Evolutionary conservation across 2,113 vertebrate genomes (phyloP).

Genomic region (Verasper variegatus): DNA sequence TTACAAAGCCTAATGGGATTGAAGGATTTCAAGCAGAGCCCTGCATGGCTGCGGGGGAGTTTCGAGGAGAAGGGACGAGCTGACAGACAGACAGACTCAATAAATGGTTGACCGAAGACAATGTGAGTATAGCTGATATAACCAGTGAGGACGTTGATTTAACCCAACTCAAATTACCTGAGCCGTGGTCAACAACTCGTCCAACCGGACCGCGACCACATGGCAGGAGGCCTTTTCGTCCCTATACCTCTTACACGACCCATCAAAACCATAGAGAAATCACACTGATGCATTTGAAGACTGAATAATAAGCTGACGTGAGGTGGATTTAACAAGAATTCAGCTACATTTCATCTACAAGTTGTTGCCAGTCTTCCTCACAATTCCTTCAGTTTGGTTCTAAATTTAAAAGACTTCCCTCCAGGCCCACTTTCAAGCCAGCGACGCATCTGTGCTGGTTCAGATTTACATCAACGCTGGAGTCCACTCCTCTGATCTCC

Average conservation of each 20-base stretch:
- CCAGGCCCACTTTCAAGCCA: slow-evolving; percentile 71
- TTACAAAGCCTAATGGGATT: slow-evolving; percentile 56
- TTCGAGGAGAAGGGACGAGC: slow-evolving; percentile 22
- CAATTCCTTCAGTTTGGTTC: slow-evolving; percentile 64
- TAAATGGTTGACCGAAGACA: slow-evolving; percentile 37
- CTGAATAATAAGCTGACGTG: slow-evolving; percentile 9
- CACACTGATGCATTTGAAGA: background rate
- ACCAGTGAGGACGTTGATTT: slow-evolving; percentile 21
- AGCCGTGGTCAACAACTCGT: slow-evolving; percentile 3
- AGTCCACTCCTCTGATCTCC: slow-evolving; percentile 65
- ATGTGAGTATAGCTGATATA: slow-evolving; percentile 44
- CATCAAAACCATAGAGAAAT: background rate
- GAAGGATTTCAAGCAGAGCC: slow-evolving; percentile 54
- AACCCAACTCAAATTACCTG: slow-evolving; percentile 27
- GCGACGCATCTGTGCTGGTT: slow-evolving; percentile 63
- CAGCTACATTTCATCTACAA: slow-evolving; percentile 20
- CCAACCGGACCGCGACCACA: too few species aligned
- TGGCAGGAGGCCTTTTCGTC: background rate
- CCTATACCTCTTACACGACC: background rate
- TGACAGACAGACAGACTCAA: slow-evolving; percentile 56
- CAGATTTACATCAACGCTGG: slow-evolving; percentile 70
- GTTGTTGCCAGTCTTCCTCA: slow-evolving; percentile 28
- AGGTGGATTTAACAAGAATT: background rate
- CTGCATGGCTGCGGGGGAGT: slow-evolving; percentile 42
- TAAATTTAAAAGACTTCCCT: slow-evolving; percentile 69